phyloP scores from a whole-genome alignment of 2,113 vertebrate species.

The Diadophis punctatus region DNA sequence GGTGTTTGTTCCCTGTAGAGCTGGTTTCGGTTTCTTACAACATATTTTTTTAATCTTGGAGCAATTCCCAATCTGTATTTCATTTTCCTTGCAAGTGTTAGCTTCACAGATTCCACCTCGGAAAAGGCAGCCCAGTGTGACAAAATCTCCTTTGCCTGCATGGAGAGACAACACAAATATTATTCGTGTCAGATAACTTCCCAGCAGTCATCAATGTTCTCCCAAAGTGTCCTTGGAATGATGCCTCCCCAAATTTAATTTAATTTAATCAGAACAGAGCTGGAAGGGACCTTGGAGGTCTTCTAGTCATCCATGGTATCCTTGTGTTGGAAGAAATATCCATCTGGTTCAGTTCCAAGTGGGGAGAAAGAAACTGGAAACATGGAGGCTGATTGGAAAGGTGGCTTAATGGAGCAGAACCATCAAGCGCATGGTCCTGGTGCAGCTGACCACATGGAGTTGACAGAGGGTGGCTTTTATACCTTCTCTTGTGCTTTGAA shows the following conservation, averaged over 20 bases:
- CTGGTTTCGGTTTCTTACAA: neutral
- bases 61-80: constrained; percentile 5
- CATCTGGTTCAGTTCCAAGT: too few relatives aligned
- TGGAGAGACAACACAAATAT: neutral
- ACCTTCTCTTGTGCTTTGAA: too few relatives aligned
- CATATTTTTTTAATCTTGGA: neutral
- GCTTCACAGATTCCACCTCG: constrained; percentile 13
- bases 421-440: too few relatives aligned
- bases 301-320: neutral
- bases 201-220: neutral
- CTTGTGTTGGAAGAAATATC: neutral
- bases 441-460: too few relatives aligned
- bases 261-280: neutral
- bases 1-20: neutral
- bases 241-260: neutral
- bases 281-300: neutral
- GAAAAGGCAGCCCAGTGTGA: constrained; percentile 7
- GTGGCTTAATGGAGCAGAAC: too few relatives aligned
- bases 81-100: neutral
- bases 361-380: too few relatives aligned
- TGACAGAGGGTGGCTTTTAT: too few relatives aligned
- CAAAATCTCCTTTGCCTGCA: constrained; percentile 3
- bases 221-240: neutral
- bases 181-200: neutral
- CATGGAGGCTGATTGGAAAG: too few relatives aligned